Conservation (phyloP, 1,140 invertebrate genomes). For the Watersipora subatra region DNA sequence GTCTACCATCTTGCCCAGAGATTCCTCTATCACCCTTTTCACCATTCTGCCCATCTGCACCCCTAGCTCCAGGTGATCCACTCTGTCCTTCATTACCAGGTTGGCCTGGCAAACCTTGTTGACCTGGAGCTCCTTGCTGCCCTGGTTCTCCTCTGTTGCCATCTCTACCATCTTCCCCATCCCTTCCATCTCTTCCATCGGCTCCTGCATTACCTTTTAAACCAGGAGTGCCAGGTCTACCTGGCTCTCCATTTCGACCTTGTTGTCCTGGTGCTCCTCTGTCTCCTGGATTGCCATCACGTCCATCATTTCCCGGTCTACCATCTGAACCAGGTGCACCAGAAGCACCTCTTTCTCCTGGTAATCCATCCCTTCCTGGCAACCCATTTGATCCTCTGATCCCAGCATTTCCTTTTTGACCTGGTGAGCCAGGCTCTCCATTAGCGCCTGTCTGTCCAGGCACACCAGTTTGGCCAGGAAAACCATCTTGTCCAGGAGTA, state of each 20-base stretch:
- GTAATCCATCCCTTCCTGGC: neutral
- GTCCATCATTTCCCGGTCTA: neutral
- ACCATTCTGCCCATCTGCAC: conserved; percentile 14
- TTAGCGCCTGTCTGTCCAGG: conserved; percentile 32
- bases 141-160: neutral
- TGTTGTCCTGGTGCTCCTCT: neutral
- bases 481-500: neutral
- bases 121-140: neutral
- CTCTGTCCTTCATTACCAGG: conserved; percentile 56
- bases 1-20: neutral
- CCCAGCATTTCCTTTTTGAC: conserved; percentile 50
- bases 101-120: neutral
- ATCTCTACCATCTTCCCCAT: conserved; percentile 1
- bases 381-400: conserved; percentile 50
- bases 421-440: conserved; percentile 41
- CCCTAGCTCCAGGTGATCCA: conserved; percentile 44
- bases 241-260: conserved; percentile 11
- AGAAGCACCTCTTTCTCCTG: neutral
- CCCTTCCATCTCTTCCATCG: neutral
- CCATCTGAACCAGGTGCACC: neutral
- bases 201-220: too few relatives aligned
- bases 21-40: neutral
- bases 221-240: neutral
- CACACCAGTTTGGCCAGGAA: neutral
- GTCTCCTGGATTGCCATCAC: too few relatives aligned